Base-by-base conservation (phyloP, 1,140 invertebrate genomes). In the Psix sp. region DNA sequence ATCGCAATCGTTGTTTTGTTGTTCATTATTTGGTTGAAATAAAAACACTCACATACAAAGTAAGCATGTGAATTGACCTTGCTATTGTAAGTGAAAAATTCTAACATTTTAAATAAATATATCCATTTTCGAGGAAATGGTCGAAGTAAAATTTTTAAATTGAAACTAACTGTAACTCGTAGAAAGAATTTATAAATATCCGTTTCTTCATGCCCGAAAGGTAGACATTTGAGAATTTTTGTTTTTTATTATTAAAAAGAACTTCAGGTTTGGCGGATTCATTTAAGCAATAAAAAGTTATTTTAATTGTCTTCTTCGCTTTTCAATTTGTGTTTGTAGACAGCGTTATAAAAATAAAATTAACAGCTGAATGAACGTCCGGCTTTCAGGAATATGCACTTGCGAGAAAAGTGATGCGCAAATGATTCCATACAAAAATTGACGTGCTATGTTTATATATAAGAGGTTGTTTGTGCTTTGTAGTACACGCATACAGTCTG, bases 11-110 rank as follows among this genome's bases (percentile, higher is more conserved):
- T 10, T 48, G 70, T 45, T 39, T 59, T 38, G 31, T 51, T 62
- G 49, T 74, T 66, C 71, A 74, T 74, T 74, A 74, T 67, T 74
- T 51, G 67, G 60, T 45, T 45, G 42, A 67, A 63, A 54, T 14
- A 51, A 20, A 68, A 65, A 63, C 59, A 59, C 49, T 63, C 51
- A 51, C 63, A 68, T 13, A 35, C 10, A 63, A 57, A 15, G 38
- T 38, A 52, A 33, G 38, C 52, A 35, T n/a, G 15, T 40, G 56
- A 74, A 74, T 74, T 68, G 72, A 74, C 72, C 70, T 60, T 29
- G 39, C 20, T 65, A n/a, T n/a, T n/a, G n/a, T n/a, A n/a, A n/a
- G n/a, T n/a, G n/a, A n/a, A n/a, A n/a, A n/a, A n/a, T n/a, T n/a
- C n/a, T n/a, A n/a, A n/a, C n/a, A n/a, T n/a, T n/a, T n/a, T n/a